phyloP scores from a whole-genome alignment of 2,888 invertebrate genomes.

The Thymelicus sylvestris region DNA sequence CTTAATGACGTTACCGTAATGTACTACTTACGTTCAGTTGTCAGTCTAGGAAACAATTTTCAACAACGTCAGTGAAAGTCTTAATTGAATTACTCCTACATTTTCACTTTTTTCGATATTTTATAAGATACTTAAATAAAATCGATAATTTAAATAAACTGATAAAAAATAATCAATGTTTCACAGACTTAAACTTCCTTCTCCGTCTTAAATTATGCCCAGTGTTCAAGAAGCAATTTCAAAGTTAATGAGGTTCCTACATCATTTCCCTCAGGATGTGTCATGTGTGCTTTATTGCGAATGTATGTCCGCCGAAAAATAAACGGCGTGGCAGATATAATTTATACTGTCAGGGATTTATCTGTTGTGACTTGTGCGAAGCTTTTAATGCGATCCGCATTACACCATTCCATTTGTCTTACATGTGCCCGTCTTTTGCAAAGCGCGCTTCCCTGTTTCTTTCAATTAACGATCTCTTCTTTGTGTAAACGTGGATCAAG shows the following conservation, averaged over 20 bases:
- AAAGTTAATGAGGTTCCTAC: constrained; percentile 37
- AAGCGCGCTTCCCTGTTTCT: constrained; percentile 30
- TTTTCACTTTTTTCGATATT: not conserved
- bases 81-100: not conserved
- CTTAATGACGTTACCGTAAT: constrained; percentile 26
- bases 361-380: constrained; percentile 48
- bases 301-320: constrained; percentile 39
- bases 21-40: constrained; percentile 5
- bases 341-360: constrained; percentile 49
- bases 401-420: constrained; percentile 38
- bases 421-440: constrained; percentile 35
- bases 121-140: no score
- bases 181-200: not conserved
- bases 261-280: constrained; percentile 38
- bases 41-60: not conserved
- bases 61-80: not conserved
- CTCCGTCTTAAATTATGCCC: constrained; percentile 13
- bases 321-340: constrained; percentile 45
- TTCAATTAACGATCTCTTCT: constrained; percentile 30
- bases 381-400: constrained; percentile 45
- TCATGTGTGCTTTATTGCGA: constrained; percentile 38
- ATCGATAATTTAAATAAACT: no score
- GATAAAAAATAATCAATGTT: not conserved
- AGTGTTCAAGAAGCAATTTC: constrained; percentile 37
- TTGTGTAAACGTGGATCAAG: constrained; percentile 1